Percentiles rank a stretch among this genome's conserved stretches.
phyloP scores from a whole-genome alignment of 53 echinoderm and acorn worm species.

The Astropecten irregularis region DNA sequence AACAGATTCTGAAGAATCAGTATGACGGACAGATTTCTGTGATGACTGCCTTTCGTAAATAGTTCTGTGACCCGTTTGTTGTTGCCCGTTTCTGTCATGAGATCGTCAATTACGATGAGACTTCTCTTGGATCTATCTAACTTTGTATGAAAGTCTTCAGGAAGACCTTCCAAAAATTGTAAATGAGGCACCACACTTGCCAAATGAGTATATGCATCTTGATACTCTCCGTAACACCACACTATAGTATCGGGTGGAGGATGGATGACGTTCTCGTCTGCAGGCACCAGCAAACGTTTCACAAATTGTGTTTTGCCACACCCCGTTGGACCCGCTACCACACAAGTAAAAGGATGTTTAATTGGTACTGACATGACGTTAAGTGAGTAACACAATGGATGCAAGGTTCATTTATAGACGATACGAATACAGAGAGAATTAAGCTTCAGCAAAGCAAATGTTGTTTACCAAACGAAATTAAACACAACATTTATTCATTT shows the following conservation, averaged over 20 bases:
- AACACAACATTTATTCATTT: too few species aligned
- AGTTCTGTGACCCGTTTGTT: too few species aligned
- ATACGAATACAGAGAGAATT: too few species aligned
- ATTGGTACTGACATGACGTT: conserved; percentile 1
- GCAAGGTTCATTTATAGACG: too few species aligned
- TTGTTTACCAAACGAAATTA: too few species aligned
- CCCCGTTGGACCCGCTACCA: conserved; percentile 61
- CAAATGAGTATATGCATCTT: conserved; percentile 62
- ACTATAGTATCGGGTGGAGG: conserved; percentile 51
- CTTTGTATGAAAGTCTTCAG: conserved; percentile 30
- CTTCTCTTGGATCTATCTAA: conserved; percentile 57
- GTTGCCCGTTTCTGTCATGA: too few species aligned
- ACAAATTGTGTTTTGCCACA: too few species aligned
- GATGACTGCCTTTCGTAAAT: conserved; percentile 84
- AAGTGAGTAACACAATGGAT: too few species aligned
- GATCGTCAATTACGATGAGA: too few species aligned
- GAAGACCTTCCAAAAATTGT: conserved; percentile 71
- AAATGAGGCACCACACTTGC: conserved; percentile 33
- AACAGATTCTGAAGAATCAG: conserved; percentile 74
- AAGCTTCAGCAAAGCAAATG: too few species aligned
- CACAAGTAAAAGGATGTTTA: conserved; percentile 18
- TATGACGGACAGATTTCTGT: conserved; percentile 77
- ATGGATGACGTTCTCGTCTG: too few species aligned
- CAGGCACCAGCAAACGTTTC: too few species aligned
- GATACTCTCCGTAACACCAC: conserved; percentile 86